Conservation (phyloP, 1,140 invertebrate species). For the Sycophila sp. region DNA sequence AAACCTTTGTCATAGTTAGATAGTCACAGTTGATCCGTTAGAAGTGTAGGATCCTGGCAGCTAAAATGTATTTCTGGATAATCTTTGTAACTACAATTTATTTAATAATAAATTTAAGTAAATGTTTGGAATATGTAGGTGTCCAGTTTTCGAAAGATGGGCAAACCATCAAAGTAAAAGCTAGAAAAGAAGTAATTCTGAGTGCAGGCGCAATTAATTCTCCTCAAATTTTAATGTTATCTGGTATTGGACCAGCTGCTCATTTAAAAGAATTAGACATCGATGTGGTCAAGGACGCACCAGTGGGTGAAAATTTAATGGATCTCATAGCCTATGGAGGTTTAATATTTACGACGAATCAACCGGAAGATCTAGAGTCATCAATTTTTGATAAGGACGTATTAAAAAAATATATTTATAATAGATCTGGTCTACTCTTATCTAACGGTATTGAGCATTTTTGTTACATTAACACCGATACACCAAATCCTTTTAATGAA, state of each 20-base stretch:
- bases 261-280: constrained; percentile 65
- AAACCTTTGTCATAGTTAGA: no score
- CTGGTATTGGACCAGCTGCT: constrained; percentile 71
- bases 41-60: no score
- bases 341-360: neutral
- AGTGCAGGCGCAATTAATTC: constrained; percentile 77
- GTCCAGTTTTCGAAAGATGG: constrained; percentile 42
- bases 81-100: no score
- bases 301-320: constrained; percentile 71
- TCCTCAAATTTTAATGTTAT: constrained; percentile 78
- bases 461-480: neutral
- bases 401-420: neutral
- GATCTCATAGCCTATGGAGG: constrained; percentile 62
- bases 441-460: neutral
- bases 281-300: constrained; percentile 60
- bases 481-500: neutral
- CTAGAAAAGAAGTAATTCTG: constrained; percentile 72
- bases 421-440: neutral
- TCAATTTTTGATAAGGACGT: no score
- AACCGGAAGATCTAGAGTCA: neutral
- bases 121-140: no score
- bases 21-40: no score
- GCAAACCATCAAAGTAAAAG: constrained; percentile 32
- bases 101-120: no score
- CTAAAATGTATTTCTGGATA: no score